Conservation (phyloP, 1,140 invertebrate genomes). For the Dinothrombium tinctorium region DNA sequence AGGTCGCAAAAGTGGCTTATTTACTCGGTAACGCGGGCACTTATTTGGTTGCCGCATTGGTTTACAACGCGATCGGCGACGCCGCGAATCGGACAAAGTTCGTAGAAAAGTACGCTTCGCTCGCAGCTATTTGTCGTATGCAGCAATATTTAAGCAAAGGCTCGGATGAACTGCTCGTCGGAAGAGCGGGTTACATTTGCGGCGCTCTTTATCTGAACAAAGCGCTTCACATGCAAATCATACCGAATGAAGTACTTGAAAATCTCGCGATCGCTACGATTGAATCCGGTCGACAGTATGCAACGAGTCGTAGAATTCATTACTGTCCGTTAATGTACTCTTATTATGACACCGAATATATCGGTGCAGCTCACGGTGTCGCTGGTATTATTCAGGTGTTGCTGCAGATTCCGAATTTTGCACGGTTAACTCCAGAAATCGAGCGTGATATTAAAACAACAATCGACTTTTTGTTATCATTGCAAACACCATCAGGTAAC, state of each 20-base stretch:
- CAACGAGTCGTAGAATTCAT: slow-evolving; percentile 18
- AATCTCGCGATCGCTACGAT: not conserved
- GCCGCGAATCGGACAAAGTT: not conserved
- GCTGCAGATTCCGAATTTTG: slow-evolving; percentile 32
- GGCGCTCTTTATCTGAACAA: slow-evolving; percentile 44
- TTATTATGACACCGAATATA: slow-evolving; percentile 58
- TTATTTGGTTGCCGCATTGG: slow-evolving; percentile 21
- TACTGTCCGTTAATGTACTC: slow-evolving; percentile 53
- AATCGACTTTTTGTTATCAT: slow-evolving; percentile 32
- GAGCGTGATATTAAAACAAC: slow-evolving; percentile 29
- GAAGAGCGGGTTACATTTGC: slow-evolving; percentile 48
- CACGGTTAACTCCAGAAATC: slow-evolving; percentile 18
- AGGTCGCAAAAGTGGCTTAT: too few species aligned
- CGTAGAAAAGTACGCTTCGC: not conserved
- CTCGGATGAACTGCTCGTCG: slow-evolving; percentile 58
- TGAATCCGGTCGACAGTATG: not conserved
- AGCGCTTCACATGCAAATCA: slow-evolving; percentile 25
- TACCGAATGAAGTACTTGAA: slow-evolving; percentile 4
- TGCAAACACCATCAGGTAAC: slow-evolving; percentile 27
- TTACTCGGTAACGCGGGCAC: too few species aligned
- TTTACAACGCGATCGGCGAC: slow-evolving; percentile 20
- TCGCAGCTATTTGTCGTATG: slow-evolving; percentile 21
- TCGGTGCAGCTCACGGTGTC: slow-evolving; percentile 52
- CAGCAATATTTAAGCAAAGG: slow-evolving; percentile 38
- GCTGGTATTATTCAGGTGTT: slow-evolving; percentile 32